phyloP scores from a whole-genome alignment of 2,113 vertebrate genomes.

The Salvelinus sp. region DNA sequence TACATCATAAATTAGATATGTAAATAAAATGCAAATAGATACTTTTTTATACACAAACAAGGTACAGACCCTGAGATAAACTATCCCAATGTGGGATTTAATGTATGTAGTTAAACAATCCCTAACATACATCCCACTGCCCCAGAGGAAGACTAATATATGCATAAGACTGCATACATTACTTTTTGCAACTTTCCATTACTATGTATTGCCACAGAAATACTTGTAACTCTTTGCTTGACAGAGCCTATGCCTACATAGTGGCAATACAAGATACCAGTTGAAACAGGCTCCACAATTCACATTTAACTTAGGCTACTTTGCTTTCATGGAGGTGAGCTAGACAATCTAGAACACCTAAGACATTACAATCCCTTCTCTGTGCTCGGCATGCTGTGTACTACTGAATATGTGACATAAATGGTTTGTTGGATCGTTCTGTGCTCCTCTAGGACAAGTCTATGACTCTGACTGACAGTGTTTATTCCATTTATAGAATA shows the following conservation, averaged over 20 bases:
- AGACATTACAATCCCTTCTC: neutral
- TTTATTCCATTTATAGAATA: too few relatives aligned
- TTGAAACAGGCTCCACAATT: neutral
- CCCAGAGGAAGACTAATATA: neutral
- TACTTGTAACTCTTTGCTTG: neutral
- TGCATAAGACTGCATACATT: neutral
- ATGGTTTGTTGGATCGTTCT: neutral
- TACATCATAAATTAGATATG: conserved; percentile 61
- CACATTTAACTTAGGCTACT: neutral
- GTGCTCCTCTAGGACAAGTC: neutral
- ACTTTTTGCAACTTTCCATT: neutral
- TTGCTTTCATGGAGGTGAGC: neutral
- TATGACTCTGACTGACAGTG: too few relatives aligned
- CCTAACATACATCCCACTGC: neutral
- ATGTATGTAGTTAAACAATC: neutral
- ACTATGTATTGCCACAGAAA: neutral
- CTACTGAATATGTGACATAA: neutral
- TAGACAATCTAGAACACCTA: neutral
- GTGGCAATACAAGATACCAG: neutral
- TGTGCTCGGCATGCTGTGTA: neutral
- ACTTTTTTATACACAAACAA: conserved; percentile 42
- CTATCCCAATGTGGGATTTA: conserved; percentile 63
- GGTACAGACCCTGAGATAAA: conserved; percentile 52
- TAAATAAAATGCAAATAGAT: conserved; percentile 29
- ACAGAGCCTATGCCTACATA: neutral